A percentile compares a stretch with the other conserved stretches of the same genome.
phyloP scores from a whole-genome alignment of 2,797 vertebrate genomes.

The Cryptoblepharus egeriae region DNA sequence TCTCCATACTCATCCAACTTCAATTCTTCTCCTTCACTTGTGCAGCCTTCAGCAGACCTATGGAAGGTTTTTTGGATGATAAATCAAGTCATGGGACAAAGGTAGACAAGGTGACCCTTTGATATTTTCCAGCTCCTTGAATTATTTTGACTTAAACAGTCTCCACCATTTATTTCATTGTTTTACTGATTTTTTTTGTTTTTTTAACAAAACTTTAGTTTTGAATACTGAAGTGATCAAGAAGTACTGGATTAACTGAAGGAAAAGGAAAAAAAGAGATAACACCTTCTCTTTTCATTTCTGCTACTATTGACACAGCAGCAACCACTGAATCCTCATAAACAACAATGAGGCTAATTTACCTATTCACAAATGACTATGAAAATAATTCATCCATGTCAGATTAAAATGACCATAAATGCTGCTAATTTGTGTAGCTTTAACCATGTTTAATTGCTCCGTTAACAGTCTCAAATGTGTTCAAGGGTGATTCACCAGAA shows the following conservation, averaged over 20 bases:
- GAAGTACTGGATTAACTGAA: not conserved
- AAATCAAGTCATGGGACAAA: not conserved
- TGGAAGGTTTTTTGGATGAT: not conserved
- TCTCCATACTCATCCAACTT: not conserved
- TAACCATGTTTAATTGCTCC: slow-evolving; percentile 62
- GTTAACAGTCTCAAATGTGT: slow-evolving; percentile 58
- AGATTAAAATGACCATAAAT: slow-evolving; percentile 64
- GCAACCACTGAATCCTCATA: slow-evolving; percentile 55
- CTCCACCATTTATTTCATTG: too few relatives aligned
- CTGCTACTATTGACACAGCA: slow-evolving; percentile 53
- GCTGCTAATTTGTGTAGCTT: slow-evolving; percentile 63
- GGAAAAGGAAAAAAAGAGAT: too few relatives aligned
- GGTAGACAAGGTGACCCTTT: not conserved
- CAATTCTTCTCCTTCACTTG: not conserved
- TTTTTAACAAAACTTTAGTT: too few relatives aligned
- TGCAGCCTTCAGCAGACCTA: not conserved
- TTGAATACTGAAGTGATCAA: not conserved
- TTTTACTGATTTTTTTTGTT: not conserved
- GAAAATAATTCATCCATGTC: slow-evolving; percentile 68
- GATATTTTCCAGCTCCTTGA: not conserved
- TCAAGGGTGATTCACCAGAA: slow-evolving; percentile 42
- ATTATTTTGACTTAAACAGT: not conserved
- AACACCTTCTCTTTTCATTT: slow-evolving; percentile 24
- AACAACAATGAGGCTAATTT: slow-evolving; percentile 62
- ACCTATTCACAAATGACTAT: slow-evolving; percentile 57